A percentile compares a stretch with the other conserved stretches of the same genome.
phyloP scores from a whole-genome alignment of 2,888 invertebrate genomes.

The Drosophila nr. medialis region DNA sequence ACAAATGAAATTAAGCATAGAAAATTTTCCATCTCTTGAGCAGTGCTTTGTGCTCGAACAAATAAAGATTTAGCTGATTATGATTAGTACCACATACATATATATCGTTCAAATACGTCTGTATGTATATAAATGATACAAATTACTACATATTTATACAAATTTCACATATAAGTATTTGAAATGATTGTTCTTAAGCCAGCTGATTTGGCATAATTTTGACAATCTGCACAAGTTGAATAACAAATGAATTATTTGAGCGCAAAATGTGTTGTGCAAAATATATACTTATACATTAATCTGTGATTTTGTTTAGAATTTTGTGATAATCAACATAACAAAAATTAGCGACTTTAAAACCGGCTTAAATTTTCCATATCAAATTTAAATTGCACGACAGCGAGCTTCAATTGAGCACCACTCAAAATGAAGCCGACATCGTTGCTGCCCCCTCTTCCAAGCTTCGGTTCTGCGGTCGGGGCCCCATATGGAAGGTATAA shows the following conservation, averaged over 20 bases:
- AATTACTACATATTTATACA: neutral
- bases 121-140: slow-evolving; percentile 36
- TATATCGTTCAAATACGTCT: neutral
- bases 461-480: slow-evolving; percentile 8
- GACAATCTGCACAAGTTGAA: slow-evolving; percentile 39
- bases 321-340: slow-evolving; percentile 2
- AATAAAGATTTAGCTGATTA: slow-evolving; percentile 53
- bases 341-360: slow-evolving; percentile 27
- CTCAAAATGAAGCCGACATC: slow-evolving; percentile 46
- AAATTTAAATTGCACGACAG: slow-evolving; percentile 52
- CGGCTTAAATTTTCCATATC: slow-evolving; percentile 41
- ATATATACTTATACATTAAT: slow-evolving; percentile 26
- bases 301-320: slow-evolving; percentile 23
- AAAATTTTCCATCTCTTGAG: slow-evolving; percentile 34
- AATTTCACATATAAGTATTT: neutral
- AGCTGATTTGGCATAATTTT: slow-evolving; percentile 36
- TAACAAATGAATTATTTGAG: slow-evolving; percentile 25
- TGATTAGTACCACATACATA: slow-evolving; percentile 29
- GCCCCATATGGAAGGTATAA: slow-evolving; percentile 56
- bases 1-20: slow-evolving; percentile 24
- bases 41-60: slow-evolving; percentile 19
- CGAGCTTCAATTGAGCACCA: slow-evolving; percentile 73
- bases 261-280: neutral
- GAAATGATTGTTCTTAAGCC: slow-evolving; percentile 19
- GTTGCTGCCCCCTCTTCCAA: slow-evolving; percentile 26